A percentile compares a stretch with the other conserved stretches of the same genome.
Conservation (phyloP, 2,113 vertebrate species). For the Lynx canadensis region DNA sequence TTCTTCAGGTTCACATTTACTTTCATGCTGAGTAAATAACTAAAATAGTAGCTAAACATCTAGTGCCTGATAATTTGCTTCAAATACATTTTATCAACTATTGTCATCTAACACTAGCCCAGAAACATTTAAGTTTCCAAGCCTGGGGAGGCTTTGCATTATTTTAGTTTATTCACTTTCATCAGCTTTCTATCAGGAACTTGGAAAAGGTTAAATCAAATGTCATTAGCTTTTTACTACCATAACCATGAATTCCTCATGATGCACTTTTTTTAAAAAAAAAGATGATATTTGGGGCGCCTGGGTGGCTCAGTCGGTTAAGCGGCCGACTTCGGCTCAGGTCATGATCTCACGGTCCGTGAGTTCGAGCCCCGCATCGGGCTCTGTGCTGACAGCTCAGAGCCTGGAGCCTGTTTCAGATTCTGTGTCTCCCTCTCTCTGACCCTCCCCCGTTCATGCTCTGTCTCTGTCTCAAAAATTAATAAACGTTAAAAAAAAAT, state of each 20-base stretch:
- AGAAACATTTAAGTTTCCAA: background rate
- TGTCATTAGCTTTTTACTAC: background rate
- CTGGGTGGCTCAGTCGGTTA: too few relatives aligned
- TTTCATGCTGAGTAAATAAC: background rate
- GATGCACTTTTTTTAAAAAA: background rate
- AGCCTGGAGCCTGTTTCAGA: too few relatives aligned
- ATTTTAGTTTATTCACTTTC: background rate
- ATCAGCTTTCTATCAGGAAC: background rate
- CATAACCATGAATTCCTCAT: background rate
- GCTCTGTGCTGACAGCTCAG: too few relatives aligned
- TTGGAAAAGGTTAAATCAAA: background rate
- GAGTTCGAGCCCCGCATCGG: too few relatives aligned
- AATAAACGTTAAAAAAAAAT: too few relatives aligned
- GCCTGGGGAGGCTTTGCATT: background rate
- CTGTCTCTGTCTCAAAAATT: too few relatives aligned
- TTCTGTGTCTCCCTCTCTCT: too few relatives aligned
- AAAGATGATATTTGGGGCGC: background rate
- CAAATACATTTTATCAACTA: background rate
- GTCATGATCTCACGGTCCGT: too few relatives aligned
- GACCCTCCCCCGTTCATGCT: too few relatives aligned
- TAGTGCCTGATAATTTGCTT: background rate
- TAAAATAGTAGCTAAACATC: background rate
- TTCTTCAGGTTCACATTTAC: background rate
- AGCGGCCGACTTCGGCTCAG: too few relatives aligned
- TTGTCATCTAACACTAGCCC: background rate